phyloP scores from a whole-genome alignment of 1,140 invertebrate genomes.

The Heterodera carotae region DNA sequence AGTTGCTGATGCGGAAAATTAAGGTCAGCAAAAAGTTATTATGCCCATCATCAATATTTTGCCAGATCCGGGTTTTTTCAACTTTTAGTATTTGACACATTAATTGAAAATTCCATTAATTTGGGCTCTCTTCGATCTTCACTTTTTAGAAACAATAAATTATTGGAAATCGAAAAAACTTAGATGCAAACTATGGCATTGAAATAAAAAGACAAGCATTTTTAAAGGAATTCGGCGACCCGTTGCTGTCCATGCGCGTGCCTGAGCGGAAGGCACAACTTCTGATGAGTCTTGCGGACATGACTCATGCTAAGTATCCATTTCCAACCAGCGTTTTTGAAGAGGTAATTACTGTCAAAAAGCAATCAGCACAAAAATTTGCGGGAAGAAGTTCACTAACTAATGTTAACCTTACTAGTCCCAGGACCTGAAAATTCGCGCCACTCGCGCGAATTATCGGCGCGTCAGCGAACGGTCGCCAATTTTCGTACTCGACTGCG shows the following conservation, averaged over 20 bases:
- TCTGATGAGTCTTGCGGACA: constrained; percentile 35
- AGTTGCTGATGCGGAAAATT: constrained; percentile 32
- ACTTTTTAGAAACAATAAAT: no score
- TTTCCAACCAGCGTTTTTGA: constrained; percentile 21
- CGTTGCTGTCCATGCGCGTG: constrained; percentile 15
- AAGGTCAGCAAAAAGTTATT: constrained; percentile 26
- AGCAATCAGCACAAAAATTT: background rate
- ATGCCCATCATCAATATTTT: no score
- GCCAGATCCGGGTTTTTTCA: no score
- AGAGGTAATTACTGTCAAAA: background rate
- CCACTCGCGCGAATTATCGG: constrained; percentile 18
- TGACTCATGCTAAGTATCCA: constrained; percentile 24
- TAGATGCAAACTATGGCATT: background rate
- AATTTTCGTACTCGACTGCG: constrained; percentile 40
- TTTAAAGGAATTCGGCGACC: constrained; percentile 32
- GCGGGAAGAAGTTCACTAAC: background rate
- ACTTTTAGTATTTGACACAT: no score
- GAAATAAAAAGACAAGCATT: constrained; percentile 1
- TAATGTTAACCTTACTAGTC: background rate
- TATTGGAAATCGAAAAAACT: no score
- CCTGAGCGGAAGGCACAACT: constrained; percentile 24
- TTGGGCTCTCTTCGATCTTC: no score
- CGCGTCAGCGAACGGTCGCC: constrained; percentile 29
- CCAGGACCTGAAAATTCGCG: background rate
- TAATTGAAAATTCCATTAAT: no score